Conservation (phyloP, 1,140 invertebrate species). For the Habropoda laboriosa region DNA sequence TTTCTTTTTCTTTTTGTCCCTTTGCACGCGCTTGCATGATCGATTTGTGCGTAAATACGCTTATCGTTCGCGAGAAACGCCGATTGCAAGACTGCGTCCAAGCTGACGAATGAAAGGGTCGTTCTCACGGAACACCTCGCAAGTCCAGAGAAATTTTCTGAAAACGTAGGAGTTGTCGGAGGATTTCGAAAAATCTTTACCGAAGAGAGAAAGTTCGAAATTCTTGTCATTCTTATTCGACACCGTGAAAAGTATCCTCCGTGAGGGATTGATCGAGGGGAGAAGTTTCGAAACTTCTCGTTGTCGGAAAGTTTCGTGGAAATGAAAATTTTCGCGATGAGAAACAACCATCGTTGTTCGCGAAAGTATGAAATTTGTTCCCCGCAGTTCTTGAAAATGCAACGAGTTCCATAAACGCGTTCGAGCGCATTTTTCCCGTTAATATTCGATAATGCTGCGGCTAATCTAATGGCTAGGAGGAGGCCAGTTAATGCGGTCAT, state of each 20-base stretch:
- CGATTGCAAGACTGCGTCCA: neutral
- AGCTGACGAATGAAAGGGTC: neutral
- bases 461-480: neutral
- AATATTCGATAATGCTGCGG: neutral
- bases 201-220: neutral
- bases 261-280: too few species aligned
- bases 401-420: neutral
- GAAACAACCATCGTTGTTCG: neutral
- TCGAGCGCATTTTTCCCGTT: neutral
- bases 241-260: too few species aligned
- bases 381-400: too few species aligned
- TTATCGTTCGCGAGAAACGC: neutral
- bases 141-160: neutral
- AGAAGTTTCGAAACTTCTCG: neutral
- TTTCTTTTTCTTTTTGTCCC: neutral
- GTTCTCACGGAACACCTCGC: neutral
- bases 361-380: too few species aligned
- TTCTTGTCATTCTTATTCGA: too few species aligned
- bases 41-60: neutral
- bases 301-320: neutral
- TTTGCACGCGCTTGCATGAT: constrained; percentile 9
- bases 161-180: neutral
- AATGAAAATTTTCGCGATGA: neutral
- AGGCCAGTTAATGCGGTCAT: neutral
- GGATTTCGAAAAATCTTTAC: too few species aligned